A percentile compares a stretch with the other conserved stretches of the same genome.
Conservation (phyloP, 2,888 invertebrate species). For the Glaucopsyche alexis region DNA sequence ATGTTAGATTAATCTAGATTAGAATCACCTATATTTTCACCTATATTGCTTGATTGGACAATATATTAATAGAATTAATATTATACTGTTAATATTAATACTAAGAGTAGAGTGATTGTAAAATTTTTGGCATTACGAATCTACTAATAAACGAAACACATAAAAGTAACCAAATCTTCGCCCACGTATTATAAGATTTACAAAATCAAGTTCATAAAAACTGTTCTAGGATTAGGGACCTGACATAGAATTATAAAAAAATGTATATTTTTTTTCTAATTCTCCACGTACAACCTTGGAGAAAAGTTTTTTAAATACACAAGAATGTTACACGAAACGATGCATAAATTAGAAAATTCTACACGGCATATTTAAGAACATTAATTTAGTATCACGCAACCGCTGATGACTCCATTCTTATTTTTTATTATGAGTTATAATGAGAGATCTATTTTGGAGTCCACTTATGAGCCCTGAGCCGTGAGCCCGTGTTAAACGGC, state of each 20-base stretch:
- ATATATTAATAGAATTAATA: too few relatives aligned
- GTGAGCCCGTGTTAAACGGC: conserved; percentile 58
- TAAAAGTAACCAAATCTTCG: neutral
- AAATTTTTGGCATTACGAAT: too few relatives aligned
- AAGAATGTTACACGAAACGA: conserved; percentile 8
- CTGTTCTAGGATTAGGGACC: neutral
- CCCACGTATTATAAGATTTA: too few relatives aligned
- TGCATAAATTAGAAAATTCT: conserved; percentile 26
- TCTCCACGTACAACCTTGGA: neutral
- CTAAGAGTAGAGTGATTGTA: too few relatives aligned
- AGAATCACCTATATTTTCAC: too few relatives aligned
- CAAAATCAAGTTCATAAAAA: neutral
- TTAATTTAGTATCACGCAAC: conserved; percentile 50
- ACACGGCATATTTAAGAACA: conserved; percentile 22
- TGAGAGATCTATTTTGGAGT: conserved; percentile 68
- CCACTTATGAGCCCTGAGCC: conserved; percentile 63
- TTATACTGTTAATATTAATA: too few relatives aligned
- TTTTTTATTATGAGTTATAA: conserved; percentile 74
- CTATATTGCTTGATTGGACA: too few relatives aligned
- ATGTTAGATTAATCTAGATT: too few relatives aligned
- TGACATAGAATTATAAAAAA: neutral
- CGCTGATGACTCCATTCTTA: conserved; percentile 68
- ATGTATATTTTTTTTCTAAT: neutral
- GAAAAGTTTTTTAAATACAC: conserved; percentile 24
- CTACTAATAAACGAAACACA: too few relatives aligned